phyloP scores from a whole-genome alignment of 2,888 invertebrate species.

The Aethes cnicana region DNA sequence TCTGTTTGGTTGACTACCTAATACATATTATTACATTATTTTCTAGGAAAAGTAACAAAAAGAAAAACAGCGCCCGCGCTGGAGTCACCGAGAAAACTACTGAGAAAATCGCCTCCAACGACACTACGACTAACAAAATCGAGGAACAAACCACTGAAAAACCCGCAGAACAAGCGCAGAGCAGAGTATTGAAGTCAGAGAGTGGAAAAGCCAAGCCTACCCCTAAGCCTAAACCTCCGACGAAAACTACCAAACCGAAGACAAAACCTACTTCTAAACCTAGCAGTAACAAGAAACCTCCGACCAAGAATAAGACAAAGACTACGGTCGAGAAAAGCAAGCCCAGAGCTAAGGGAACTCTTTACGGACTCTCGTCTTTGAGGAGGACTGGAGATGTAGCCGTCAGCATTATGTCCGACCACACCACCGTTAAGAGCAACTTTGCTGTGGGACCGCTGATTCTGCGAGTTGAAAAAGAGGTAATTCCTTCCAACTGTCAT shows the following conservation, averaged over 20 bases:
- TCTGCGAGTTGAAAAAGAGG: slow-evolving; percentile 90
- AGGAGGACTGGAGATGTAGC: slow-evolving; percentile 90
- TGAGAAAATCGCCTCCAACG: slow-evolving; percentile 45
- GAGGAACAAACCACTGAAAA: slow-evolving; percentile 51
- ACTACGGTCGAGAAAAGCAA: slow-evolving; percentile 73
- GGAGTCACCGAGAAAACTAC: slow-evolving; percentile 48
- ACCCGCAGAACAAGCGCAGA: slow-evolving; percentile 39
- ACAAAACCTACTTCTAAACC: slow-evolving; percentile 63
- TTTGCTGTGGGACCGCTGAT: slow-evolving; percentile 91
- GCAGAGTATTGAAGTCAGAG: slow-evolving; percentile 64
- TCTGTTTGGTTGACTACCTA: too few relatives aligned
- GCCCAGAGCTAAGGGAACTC: slow-evolving; percentile 88
- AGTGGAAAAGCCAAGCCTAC: slow-evolving; percentile 35
- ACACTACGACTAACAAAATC: slow-evolving; percentile 45
- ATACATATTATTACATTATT: too few relatives aligned
- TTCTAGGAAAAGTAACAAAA: slow-evolving; percentile 66
- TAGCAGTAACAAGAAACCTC: slow-evolving; percentile 59
- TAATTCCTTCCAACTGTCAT: slow-evolving; percentile 49
- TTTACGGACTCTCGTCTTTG: slow-evolving; percentile 90
- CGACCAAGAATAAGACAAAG: slow-evolving; percentile 64
- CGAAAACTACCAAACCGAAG: slow-evolving; percentile 41
- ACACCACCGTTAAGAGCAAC: slow-evolving; percentile 91
- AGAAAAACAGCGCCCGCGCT: slow-evolving; percentile 67
- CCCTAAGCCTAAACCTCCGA: slow-evolving; percentile 56
- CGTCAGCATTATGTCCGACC: slow-evolving; percentile 89